Conservation (phyloP, 2,113 vertebrate genomes). For the Ammospiza caudacuta region DNA sequence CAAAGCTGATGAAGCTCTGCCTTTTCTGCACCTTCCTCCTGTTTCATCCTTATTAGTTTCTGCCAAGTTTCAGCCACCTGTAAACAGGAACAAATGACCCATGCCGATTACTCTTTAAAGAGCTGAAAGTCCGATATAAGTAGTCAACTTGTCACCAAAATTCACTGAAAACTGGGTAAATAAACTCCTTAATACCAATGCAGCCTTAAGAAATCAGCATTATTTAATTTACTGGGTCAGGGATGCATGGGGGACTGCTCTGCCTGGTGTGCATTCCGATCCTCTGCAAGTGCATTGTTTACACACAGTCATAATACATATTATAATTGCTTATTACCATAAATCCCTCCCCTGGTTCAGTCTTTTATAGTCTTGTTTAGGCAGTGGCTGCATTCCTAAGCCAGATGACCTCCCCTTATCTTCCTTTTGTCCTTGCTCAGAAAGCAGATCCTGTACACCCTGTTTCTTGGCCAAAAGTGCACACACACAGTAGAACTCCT, state of each 20-base stretch:
- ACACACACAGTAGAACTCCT: background rate
- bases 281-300: background rate
- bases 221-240: background rate
- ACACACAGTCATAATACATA: background rate
- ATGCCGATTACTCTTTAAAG: background rate
- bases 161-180: background rate
- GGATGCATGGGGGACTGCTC: background rate
- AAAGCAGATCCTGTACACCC: background rate
- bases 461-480: background rate
- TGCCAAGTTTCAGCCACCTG: conserved; percentile 86
- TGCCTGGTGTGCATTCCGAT: background rate
- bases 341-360: background rate
- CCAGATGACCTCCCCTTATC: background rate
- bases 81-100: background rate
- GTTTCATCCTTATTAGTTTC: conserved; percentile 80
- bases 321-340: background rate
- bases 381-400: background rate
- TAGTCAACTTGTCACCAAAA: background rate
- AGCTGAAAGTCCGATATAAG: rapidly evolving
- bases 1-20: conserved; percentile 85
- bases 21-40: conserved; percentile 80
- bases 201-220: background rate
- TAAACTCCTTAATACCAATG: background rate
- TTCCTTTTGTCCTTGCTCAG: background rate
- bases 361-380: background rate